Evolutionary conservation across 1,140 invertebrate species (phyloP), one percentile per base, ranked within the genome.

Genomic region (Tetraneura akinire): DNA sequence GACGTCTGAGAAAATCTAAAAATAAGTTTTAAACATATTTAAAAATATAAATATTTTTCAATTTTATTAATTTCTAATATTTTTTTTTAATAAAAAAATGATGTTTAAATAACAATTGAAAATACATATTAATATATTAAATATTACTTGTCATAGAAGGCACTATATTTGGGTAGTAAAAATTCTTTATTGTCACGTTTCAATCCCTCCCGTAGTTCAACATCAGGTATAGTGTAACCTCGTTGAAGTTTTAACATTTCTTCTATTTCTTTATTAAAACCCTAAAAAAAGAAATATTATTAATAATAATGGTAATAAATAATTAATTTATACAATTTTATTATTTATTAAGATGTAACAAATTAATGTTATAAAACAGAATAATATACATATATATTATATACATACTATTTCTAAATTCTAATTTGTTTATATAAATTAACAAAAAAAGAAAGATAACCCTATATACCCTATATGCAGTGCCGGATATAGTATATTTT

Each of bases 261-360:
- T 83, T 98, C 96, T 83, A 98, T 91, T 87, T 98, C 96, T 84
- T 96, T 96, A 85, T 98, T 97, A 85, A 98, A 98, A 71, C 90
- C 91, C 94, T 92, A 86, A 76, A 85, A 87, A 86, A 78, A n/a
- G n/a, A n/a, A n/a, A 37, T 37, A 8, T 4, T 37, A 85, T 87
- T n/a, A 82, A 82, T 78, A 82, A 80, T 68, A 80, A 60, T 16
- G 23, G 16, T 6, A 60, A 60, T 26, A 60, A 37, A 37, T 37
- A 8, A 37, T 37, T 37, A 37, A 3, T 8, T 37, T 4, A 37
- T 37, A 37, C 32, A 37, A 37, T 8, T 3, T 37, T 8, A 37
- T 37, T 37, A 37, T 3, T 37, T 8, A 37, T 37, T 37, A 37
- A 37, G 8, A 37, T 37, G 8, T 37, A 37, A 3, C 32, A 37